Evolutionary conservation across 2,113 vertebrate species (phyloP).

Genomic region (Dascyllus trimaculatus): DNA sequence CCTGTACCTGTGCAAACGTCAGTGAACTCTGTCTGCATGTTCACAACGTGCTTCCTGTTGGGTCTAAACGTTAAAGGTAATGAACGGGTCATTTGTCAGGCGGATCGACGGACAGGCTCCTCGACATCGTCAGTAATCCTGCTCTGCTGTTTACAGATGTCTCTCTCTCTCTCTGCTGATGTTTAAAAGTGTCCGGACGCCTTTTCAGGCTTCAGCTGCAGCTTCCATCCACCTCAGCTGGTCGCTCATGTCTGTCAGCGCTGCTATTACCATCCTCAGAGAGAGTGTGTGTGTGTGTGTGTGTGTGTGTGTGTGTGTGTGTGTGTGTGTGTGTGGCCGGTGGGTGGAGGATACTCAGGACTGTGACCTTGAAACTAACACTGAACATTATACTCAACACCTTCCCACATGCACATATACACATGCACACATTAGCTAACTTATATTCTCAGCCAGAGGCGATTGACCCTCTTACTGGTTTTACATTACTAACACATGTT

Average conservation of each 20-base stretch:
- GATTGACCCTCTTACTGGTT: constrained; percentile 46
- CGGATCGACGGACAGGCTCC: constrained; percentile 4
- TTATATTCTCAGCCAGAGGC: constrained; percentile 63
- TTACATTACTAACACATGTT: constrained; percentile 42
- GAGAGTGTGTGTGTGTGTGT: constrained; percentile 43
- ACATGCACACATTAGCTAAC: constrained; percentile 56
- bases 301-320: constrained; percentile 40
- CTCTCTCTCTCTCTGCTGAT: constrained; percentile 67
- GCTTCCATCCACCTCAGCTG: constrained; percentile 87
- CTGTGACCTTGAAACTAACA: constrained; percentile 91
- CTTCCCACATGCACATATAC: constrained; percentile 66
- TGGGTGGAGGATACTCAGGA: constrained; percentile 76
- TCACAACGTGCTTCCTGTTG: no score
- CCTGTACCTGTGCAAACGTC: no score
- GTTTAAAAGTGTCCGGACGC: constrained; percentile 74
- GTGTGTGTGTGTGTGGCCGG: constrained; percentile 16
- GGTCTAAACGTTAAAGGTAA: neutral
- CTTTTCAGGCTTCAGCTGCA: constrained; percentile 77
- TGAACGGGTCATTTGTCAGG: constrained; percentile 58
- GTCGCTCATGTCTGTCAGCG: constrained; percentile 94
- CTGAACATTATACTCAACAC: constrained; percentile 84
- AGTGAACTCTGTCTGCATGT: no score
- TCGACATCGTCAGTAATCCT: constrained; percentile 70
- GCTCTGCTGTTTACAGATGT: constrained; percentile 78
- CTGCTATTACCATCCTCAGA: constrained; percentile 92